Base-by-base conservation (phyloP, 30 jellyfish, hydroid and myxozoan species). In the Pelagia noctiluca region DNA sequence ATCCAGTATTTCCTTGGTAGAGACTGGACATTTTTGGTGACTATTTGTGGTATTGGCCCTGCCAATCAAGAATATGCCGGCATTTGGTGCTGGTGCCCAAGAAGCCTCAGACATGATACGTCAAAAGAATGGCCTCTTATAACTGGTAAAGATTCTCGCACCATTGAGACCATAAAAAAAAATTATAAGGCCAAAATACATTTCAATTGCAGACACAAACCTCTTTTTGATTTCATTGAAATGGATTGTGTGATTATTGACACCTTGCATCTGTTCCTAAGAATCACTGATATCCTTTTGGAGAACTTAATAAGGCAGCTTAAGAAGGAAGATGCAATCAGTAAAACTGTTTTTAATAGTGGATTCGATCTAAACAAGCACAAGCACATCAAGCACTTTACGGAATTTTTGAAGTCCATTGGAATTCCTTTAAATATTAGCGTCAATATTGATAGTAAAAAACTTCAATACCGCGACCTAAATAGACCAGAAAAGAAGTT, bases 1-100 rank as follows among this genome's bases (percentile, higher is more conserved):
- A 34, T 68, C 57, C 29, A 68, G 57, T 68, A 21, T 28, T 68
- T 68, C 35, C 63, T 68, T 16, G 81, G 81, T 19, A 24, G 72
- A 57, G 72, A 57, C 72, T 57, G 72, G 72, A 57, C 10, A 57
- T 57, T 57, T 57, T 21, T 57, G 8, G 72, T 24, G 11, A 57
- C 72, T 5, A 26, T 57, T 21, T 57, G 72, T 57, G 72, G 72
- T 8, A 57, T 57, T 31, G 57, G 57, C 12, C 57, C 57, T 5
- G 57, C 57, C 16, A 57, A 57, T 26, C 72, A 57, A 57, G 34
- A 57, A 8, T 57, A 57, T 21, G 72, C 72, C 21, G 10, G 72
- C 23, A 57, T 57, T 19, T 57, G 72, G 72, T 57, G 72, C 72
- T 21, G 29, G 23, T 57, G 72, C 72, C 72, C 72, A 26, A 10